These are phyloP conservation scores for Antheraea assamensis DNA, from an alignment of 2,888 invertebrate species.

Conservation along the genomic window DNA sequence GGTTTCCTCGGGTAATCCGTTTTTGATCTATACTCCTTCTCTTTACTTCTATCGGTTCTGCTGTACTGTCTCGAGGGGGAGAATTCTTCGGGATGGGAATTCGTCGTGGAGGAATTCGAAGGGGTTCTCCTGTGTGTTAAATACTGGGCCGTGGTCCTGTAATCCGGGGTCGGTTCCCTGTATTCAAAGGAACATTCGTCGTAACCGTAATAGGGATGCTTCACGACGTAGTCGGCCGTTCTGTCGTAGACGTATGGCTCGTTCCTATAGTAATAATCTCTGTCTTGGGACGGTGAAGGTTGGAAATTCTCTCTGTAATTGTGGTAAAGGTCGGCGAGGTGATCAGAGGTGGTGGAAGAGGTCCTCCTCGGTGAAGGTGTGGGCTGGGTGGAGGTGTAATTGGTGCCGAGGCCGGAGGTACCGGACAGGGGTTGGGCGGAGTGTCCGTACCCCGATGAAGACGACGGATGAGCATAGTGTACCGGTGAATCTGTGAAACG, in stretches of 20 bases:
- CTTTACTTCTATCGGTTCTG: constrained; percentile 50
- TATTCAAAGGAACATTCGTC: constrained; percentile 71
- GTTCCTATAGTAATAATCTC: constrained; percentile 62
- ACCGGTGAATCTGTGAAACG: constrained; percentile 89
- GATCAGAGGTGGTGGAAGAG: constrained; percentile 81
- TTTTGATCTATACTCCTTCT: constrained; percentile 62
- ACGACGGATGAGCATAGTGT: constrained; percentile 82
- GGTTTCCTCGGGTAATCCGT: constrained; percentile 67
- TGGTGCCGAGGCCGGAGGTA: constrained; percentile 79
- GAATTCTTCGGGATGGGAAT: constrained; percentile 78
- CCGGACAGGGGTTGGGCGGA: constrained; percentile 77
- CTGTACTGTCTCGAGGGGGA: constrained; percentile 64
- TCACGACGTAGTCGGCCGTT: constrained; percentile 72
- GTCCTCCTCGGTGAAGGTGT: constrained; percentile 88
- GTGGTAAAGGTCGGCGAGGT: constrained; percentile 85
- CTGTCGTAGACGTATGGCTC: constrained; percentile 68
- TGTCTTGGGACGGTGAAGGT: constrained; percentile 59
- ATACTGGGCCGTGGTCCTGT: constrained; percentile 59
- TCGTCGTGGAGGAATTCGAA: constrained; percentile 86
- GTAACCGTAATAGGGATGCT: constrained; percentile 70
- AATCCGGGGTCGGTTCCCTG: constrained; percentile 66
- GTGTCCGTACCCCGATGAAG: constrained; percentile 76
- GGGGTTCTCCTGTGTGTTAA: constrained; percentile 88
- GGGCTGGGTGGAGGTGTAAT: constrained; percentile 78
- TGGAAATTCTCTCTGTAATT: constrained; percentile 78